Percentiles rank a stretch among this genome's conserved stretches.
Conservation (phyloP, 2,888 invertebrate genomes). For the Orthonychiurus folsomi region DNA sequence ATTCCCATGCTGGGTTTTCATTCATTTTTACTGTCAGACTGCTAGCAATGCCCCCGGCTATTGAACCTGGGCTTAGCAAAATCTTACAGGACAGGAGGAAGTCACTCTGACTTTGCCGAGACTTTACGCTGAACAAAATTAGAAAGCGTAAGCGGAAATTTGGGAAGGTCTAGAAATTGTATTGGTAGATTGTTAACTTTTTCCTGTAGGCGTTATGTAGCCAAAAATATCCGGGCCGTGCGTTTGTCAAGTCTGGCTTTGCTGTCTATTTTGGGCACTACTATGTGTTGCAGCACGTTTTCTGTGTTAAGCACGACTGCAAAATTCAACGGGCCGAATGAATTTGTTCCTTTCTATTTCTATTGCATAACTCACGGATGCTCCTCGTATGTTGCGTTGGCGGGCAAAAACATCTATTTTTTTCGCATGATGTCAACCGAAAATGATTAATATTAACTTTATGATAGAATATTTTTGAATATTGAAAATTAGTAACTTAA, state of each 20-base stretch:
- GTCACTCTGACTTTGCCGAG: background rate
- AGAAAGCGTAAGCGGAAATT: constrained; percentile 36
- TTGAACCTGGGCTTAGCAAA: background rate
- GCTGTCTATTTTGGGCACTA: constrained; percentile 29
- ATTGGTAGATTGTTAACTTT: constrained; percentile 35
- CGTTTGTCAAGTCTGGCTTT: constrained; percentile 23
- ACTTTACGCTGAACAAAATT: constrained; percentile 26
- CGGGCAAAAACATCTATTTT: too few relatives aligned
- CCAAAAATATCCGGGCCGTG: constrained; percentile 38
- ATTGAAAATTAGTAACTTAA: too few relatives aligned
- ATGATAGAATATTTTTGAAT: too few relatives aligned
- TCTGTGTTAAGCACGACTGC: background rate
- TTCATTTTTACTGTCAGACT: too few relatives aligned
- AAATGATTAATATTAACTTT: too few relatives aligned
- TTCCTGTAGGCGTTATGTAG: constrained; percentile 34
- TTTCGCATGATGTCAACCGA: too few relatives aligned
- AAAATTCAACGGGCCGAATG: too few relatives aligned
- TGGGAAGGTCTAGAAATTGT: constrained; percentile 26
- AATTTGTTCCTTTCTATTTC: too few relatives aligned
- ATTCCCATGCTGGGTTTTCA: too few relatives aligned
- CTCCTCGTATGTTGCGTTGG: too few relatives aligned
- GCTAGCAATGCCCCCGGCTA: too few relatives aligned
- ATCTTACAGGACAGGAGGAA: background rate
- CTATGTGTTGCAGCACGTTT: background rate
- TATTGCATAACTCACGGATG: too few relatives aligned